A percentile compares a stretch with the other conserved stretches of the same genome.
Evolutionary conservation across 2,888 invertebrate genomes (phyloP).

Genomic region (Hyles lineata): DNA sequence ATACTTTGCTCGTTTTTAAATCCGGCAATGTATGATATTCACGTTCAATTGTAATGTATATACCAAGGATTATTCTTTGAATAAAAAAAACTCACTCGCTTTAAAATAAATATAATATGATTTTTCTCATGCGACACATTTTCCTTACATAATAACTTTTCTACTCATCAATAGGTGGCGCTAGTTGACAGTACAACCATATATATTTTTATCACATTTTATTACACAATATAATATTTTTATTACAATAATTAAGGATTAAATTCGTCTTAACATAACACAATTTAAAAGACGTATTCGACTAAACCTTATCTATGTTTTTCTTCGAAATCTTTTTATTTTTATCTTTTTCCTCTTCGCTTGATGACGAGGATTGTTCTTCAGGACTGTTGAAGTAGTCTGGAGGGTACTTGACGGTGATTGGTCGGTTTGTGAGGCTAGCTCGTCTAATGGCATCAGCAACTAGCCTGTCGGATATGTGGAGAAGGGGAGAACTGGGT

Average conservation of each 20-base stretch:
- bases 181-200: conserved; percentile 29
- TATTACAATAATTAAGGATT: neutral
- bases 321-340: conserved; percentile 49
- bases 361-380: conserved; percentile 70
- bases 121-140: neutral
- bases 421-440: conserved; percentile 70
- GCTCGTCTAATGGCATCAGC: conserved; percentile 74
- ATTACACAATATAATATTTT: conserved; percentile 1
- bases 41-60: too few species aligned
- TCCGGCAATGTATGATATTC: too few species aligned
- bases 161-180: conserved; percentile 66
- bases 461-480: conserved; percentile 71
- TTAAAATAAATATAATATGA: conserved; percentile 8
- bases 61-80: neutral
- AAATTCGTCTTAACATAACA: conserved; percentile 4
- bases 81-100: neutral
- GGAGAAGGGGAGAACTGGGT: conserved; percentile 60
- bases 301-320: conserved; percentile 32
- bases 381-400: conserved; percentile 70
- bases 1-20: too few species aligned
- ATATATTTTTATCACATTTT: neutral
- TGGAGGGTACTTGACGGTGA: conserved; percentile 72
- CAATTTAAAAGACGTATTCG: neutral
- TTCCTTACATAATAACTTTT: conserved; percentile 18
- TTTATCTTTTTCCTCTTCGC: conserved; percentile 63